Evolutionary conservation across 2,797 vertebrate species (phyloP).

Genomic region (Tragelaphus oryx): DNA sequence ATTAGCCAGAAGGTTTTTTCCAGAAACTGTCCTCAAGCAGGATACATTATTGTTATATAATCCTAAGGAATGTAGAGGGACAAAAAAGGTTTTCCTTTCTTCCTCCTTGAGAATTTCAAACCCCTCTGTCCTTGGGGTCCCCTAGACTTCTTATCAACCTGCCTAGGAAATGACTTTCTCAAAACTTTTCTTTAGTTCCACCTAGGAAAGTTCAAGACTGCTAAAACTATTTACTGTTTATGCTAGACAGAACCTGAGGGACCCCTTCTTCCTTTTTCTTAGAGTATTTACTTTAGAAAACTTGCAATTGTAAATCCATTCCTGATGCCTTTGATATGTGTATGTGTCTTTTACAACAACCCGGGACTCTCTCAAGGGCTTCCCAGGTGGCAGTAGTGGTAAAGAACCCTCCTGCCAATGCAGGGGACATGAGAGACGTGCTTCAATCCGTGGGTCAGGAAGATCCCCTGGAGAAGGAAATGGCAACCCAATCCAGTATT

Average conservation of each 20-base stretch:
- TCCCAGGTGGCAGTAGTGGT: background rate
- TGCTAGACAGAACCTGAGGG: background rate
- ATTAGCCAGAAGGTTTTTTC: too few relatives aligned
- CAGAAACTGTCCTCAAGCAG: too few relatives aligned
- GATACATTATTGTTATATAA: too few relatives aligned
- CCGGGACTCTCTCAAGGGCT: background rate
- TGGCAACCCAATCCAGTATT: background rate
- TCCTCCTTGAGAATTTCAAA: too few relatives aligned
- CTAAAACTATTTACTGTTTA: background rate
- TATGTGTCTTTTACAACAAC: background rate
- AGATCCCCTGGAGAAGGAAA: background rate
- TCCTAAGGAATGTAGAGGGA: too few relatives aligned
- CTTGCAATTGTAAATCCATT: background rate
- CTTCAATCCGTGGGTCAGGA: background rate
- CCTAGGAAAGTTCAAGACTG: background rate
- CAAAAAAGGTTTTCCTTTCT: too few relatives aligned
- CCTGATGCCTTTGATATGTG: background rate
- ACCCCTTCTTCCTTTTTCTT: background rate
- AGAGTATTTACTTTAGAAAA: background rate
- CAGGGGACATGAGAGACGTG: background rate
- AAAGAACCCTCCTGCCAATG: background rate
- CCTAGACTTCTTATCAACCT: too few relatives aligned
- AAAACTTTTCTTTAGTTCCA: background rate
- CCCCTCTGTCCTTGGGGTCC: too few relatives aligned
- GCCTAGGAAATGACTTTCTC: too few relatives aligned